These are phyloP conservation scores for Cherax destructor DNA, from an alignment of 1,140 invertebrate species.

Conservation along the genomic window DNA sequence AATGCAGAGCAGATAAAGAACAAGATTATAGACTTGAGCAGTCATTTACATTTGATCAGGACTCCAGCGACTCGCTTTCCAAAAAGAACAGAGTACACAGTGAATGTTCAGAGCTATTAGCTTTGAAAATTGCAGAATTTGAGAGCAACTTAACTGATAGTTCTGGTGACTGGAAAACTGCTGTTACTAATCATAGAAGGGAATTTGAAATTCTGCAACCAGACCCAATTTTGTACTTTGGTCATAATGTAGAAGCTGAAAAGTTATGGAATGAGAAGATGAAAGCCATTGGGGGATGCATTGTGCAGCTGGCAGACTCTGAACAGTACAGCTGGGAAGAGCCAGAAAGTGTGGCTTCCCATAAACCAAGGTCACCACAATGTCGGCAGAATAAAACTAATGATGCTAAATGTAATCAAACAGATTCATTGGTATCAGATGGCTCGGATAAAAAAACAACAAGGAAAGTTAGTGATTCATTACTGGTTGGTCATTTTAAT, in stretches of 20 bases:
- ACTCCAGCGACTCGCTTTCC: background rate
- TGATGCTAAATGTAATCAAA: background rate
- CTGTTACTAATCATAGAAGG: background rate
- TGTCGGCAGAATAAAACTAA: background rate
- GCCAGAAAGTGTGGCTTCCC: background rate
- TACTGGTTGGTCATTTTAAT: background rate
- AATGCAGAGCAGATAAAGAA: background rate
- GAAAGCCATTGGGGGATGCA: background rate
- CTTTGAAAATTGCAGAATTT: background rate
- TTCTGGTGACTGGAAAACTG: background rate
- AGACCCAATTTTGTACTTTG: constrained; percentile 16
- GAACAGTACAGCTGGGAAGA: background rate
- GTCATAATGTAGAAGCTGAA: constrained; percentile 22
- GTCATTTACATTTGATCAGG: background rate
- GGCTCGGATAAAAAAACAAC: background rate
- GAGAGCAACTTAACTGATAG: background rate
- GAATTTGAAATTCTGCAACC: constrained; percentile 5
- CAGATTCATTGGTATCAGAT: background rate
- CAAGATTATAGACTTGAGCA: background rate
- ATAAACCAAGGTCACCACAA: background rate
- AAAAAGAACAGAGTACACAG: background rate
- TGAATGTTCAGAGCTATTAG: background rate
- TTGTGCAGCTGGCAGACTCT: background rate
- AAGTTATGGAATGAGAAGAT: constrained; percentile 48
- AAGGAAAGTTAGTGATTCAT: background rate